Conservation (phyloP, 2,888 invertebrate species). For the Nudaria mundana region DNA sequence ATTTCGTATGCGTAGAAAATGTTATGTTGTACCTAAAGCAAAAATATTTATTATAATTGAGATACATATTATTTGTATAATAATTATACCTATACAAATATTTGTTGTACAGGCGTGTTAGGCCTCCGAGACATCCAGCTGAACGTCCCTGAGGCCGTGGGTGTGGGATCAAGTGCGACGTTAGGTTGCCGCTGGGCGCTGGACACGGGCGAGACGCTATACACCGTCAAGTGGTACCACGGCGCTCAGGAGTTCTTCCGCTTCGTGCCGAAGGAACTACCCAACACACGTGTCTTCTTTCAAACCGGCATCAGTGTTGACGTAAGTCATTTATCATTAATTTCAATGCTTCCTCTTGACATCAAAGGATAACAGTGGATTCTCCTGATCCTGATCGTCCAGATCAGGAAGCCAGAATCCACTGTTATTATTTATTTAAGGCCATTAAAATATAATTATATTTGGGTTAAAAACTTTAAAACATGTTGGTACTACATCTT, state of each 20-base stretch:
- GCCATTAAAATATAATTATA: slow-evolving; percentile 46
- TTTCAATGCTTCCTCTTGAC: no score
- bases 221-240: slow-evolving; percentile 92
- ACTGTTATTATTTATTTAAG: no score
- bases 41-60: no score
- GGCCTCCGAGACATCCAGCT: slow-evolving; percentile 85
- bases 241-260: slow-evolving; percentile 89
- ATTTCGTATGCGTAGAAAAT: no score
- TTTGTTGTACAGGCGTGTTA: slow-evolving; percentile 69
- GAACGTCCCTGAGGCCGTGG: slow-evolving; percentile 86
- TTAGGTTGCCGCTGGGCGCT: slow-evolving; percentile 88
- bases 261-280: slow-evolving; percentile 89
- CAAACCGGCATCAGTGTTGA: slow-evolving; percentile 85
- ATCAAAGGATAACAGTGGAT: no score
- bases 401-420: no score
- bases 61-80: no score
- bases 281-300: slow-evolving; percentile 87
- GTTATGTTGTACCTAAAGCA: no score
- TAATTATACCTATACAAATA: no score
- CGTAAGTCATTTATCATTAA: slow-evolving; percentile 76
- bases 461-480: slow-evolving; percentile 65
- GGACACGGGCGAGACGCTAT: slow-evolving; percentile 85
- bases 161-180: slow-evolving; percentile 85
- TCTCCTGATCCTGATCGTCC: no score
- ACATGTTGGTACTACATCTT: slow-evolving; percentile 68